A percentile compares a stretch with the other conserved stretches of the same genome.
Conservation (phyloP, 2,797 vertebrate genomes). For the Microchirus variegatus region DNA sequence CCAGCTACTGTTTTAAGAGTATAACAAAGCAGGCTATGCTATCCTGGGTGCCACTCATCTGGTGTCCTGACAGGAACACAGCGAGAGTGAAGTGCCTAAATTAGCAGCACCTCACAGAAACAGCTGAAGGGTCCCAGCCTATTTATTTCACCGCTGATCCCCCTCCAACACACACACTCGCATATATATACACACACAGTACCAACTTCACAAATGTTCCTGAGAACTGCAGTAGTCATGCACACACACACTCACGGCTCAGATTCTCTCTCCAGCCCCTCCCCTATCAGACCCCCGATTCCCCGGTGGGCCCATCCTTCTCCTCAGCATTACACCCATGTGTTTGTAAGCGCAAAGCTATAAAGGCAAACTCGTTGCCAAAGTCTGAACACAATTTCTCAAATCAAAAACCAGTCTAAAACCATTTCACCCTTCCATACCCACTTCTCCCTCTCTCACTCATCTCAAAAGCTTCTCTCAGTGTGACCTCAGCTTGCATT, state of each 20-base stretch:
- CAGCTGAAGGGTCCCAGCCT: slow-evolving; percentile 82
- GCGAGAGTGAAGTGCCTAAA: slow-evolving; percentile 72
- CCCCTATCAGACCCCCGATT: slow-evolving; percentile 10
- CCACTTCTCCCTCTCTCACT: slow-evolving; percentile 39
- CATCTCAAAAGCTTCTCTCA: slow-evolving; percentile 46
- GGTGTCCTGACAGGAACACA: slow-evolving; percentile 58
- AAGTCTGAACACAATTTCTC: slow-evolving; percentile 47
- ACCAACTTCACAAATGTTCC: slow-evolving; percentile 44
- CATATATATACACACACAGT: slow-evolving; percentile 8
- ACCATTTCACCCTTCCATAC: slow-evolving; percentile 36
- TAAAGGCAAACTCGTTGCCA: slow-evolving; percentile 31
- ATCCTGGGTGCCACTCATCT: slow-evolving; percentile 35
- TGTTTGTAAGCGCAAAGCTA: slow-evolving; percentile 43
- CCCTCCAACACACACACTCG: slow-evolving; percentile 34
- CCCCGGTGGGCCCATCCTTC: slow-evolving; percentile 13
- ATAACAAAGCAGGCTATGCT: slow-evolving; percentile 37
- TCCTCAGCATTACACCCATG: slow-evolving; percentile 39
- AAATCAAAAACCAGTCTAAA: slow-evolving; percentile 50
- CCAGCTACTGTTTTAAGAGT: slow-evolving; percentile 1
- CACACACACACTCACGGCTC: slow-evolving; percentile 32
- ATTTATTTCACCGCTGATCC: slow-evolving; percentile 78
- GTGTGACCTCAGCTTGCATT: slow-evolving; percentile 73
- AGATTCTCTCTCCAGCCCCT: slow-evolving; percentile 29
- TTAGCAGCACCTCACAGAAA: slow-evolving; percentile 81
- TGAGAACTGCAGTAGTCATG: slow-evolving; percentile 35